Conservation (phyloP, 2,797 vertebrate genomes). For the Acridotheres tristis region DNA sequence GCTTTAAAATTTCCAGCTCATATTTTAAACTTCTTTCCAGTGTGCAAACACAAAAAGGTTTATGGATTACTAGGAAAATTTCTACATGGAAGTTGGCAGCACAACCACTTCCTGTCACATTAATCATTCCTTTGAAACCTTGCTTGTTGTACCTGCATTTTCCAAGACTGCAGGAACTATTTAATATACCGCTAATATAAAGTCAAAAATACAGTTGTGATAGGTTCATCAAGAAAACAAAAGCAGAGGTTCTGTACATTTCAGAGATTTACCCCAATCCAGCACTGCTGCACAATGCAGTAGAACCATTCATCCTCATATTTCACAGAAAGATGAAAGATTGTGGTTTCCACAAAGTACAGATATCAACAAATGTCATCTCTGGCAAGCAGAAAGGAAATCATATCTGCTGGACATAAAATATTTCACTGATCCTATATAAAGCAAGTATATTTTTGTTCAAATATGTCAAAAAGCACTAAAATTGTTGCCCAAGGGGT, state of each 20-base stretch:
- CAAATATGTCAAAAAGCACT: background rate
- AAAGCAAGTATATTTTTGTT: background rate
- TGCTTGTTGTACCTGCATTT: background rate
- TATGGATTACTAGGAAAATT: background rate
- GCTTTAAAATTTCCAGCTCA: background rate
- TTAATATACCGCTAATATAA: background rate
- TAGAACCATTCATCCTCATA: background rate
- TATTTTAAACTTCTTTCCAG: background rate
- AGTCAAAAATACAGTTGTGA: background rate
- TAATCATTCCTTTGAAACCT: background rate
- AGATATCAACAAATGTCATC: background rate
- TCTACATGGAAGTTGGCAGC: background rate
- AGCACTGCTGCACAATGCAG: background rate
- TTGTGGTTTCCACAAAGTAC: background rate
- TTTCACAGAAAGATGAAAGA: background rate
- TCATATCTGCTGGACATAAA: background rate
- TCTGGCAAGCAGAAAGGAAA: background rate
- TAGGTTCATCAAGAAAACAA: background rate
- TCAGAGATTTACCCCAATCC: background rate
- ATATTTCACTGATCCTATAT: background rate
- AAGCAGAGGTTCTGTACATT: background rate
- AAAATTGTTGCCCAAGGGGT: background rate
- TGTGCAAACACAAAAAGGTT: accelerated
- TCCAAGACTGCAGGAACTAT: background rate
- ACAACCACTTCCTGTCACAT: background rate